Base-by-base conservation (phyloP, 2,797 vertebrate species). In the Hoplostethus mediterraneus region DNA sequence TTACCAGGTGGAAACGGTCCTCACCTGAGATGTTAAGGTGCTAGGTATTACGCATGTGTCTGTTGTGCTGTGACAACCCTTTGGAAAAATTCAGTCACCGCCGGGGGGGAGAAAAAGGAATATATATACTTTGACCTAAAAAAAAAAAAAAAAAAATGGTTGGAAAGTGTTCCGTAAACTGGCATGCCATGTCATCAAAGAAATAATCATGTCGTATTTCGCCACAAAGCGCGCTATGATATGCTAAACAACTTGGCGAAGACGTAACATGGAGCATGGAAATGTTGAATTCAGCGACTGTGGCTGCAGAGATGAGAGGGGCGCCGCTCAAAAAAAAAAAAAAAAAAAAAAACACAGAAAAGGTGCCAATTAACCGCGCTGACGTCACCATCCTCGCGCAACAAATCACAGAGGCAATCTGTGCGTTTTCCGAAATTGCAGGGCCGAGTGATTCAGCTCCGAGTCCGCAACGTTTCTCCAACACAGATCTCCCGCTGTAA, bases 11-110 rank as follows among this genome's bases (percentile, higher is more conserved):
- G 79, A 87, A 88, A 79, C 36, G 82, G 85, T 87, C 87, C 84
- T 91, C 86, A 77, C 75, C 80, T 84, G 85, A 89, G 83, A 80
- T 79, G 82, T 82, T 81, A 89, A 92, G 93, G 94, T 94, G 93
- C 94, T 95, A 92, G 90, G 84, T 88, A 77, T 85, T 87, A 75
- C 54, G 72, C 63, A 77, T 67, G 73, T 56, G 73, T 70, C 72
- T 75, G 79, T 81, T 85, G 80, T 77, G 81, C 79, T 77, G 78
- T 71, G 80, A 83, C 38, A 40, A 75, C 53, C 44, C 63, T 89
- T 88, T 80, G 84, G 79, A 82, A 89, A 71, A 55, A 82, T 73
- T 80, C 42, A 45, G 86, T 80, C 73, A 31, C 54, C 51, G 21
- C 70, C 17, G 55, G 63, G 72, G 64, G 66, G 47, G 21, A 21